Evolutionary conservation across 2,888 invertebrate species (phyloP).

Genomic region (Eristalinus sepulchralis): DNA sequence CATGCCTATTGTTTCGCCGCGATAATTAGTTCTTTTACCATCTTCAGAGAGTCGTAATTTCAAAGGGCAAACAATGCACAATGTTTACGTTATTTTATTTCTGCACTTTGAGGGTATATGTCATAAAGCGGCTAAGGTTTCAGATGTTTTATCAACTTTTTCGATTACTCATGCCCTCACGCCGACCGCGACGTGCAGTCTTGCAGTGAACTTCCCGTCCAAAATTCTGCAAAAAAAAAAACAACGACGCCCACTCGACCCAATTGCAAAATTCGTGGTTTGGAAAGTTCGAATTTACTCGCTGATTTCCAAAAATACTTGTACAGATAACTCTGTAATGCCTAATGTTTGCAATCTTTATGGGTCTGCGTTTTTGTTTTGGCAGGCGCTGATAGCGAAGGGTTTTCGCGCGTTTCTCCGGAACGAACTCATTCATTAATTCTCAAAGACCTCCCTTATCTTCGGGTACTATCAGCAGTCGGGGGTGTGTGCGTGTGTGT

Average conservation of each 20-base stretch:
- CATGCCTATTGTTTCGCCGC: too few relatives aligned
- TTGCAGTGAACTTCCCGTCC: not conserved
- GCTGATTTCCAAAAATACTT: not conserved
- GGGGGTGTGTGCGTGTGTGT: not conserved
- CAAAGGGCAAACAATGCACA: too few relatives aligned
- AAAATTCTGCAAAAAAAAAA: not conserved
- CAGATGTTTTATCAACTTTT: not conserved
- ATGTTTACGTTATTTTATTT: too few relatives aligned
- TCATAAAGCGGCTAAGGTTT: too few relatives aligned
- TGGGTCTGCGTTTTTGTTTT: not conserved
- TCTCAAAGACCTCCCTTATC: conserved; percentile 1
- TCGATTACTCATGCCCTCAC: not conserved
- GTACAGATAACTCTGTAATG: not conserved
- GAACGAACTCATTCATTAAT: conserved; percentile 8
- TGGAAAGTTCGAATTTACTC: not conserved
- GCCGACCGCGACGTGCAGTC: not conserved
- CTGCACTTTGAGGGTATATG: too few relatives aligned
- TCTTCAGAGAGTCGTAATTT: too few relatives aligned
- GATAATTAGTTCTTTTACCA: too few relatives aligned
- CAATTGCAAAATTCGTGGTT: not conserved
- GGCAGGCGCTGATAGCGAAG: not conserved
- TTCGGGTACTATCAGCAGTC: not conserved
- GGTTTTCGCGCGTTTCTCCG: not conserved
- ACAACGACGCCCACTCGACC: not conserved
- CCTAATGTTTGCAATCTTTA: not conserved